A percentile compares a stretch with the other conserved stretches of the same genome.
These are phyloP conservation scores for Tragelaphus scriptus DNA, from an alignment of 2,113 vertebrate species.

Conservation along the genomic window DNA sequence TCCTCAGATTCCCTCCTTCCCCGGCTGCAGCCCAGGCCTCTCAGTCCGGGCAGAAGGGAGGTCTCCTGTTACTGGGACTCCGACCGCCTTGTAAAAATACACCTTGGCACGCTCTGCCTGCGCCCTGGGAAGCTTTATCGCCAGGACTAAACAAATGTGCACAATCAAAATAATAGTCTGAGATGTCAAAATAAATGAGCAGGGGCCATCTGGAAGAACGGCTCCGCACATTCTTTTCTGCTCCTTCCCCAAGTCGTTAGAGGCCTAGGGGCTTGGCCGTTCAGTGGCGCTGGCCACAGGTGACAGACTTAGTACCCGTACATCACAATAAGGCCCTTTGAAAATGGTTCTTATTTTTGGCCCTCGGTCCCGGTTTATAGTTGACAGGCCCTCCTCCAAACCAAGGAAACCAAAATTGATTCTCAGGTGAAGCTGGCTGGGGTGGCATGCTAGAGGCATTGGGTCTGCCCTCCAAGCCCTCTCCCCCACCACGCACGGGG, in stretches of 20 bases:
- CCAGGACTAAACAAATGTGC: conserved; percentile 64
- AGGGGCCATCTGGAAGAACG: conserved; percentile 30
- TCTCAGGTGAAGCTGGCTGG: background rate
- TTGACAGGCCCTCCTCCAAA: background rate
- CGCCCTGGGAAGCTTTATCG: conserved; percentile 34
- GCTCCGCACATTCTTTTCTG: background rate
- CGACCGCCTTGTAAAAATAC: conserved; percentile 40
- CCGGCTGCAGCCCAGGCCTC: background rate
- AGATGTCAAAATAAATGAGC: conserved; percentile 54
- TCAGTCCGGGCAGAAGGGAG: background rate
- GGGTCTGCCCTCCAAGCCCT: too few relatives aligned
- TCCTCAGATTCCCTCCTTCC: background rate
- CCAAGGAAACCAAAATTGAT: background rate
- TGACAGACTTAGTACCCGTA: background rate
- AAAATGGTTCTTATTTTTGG: conserved; percentile 9
- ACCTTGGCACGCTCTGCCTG: conserved; percentile 34
- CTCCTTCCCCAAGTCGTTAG: background rate
- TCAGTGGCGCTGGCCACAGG: background rate
- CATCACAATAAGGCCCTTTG: background rate
- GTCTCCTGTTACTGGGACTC: conserved; percentile 5
- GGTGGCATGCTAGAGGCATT: background rate
- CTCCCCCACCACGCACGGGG: accelerated
- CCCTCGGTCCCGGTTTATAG: background rate
- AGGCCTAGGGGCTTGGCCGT: background rate
- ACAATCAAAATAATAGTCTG: conserved; percentile 53